These are phyloP conservation scores for Acrocephalus arundinaceus DNA, from an alignment of 2,113 vertebrate species.

Conservation along the genomic window DNA sequence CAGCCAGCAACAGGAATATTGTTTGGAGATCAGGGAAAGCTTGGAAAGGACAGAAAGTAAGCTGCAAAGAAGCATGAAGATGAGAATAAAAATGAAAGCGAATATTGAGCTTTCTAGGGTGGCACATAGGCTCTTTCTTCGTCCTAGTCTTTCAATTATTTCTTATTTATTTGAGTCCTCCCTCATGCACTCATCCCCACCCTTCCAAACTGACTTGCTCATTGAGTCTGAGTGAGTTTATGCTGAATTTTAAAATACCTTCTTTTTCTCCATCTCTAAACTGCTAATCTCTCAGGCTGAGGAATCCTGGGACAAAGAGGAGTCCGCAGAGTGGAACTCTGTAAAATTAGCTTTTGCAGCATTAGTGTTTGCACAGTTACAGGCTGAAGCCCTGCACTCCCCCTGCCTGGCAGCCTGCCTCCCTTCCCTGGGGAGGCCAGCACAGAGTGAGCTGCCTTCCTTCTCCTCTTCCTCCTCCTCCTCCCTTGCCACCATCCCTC, in stretches of 20 bases:
- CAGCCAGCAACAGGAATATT: not conserved
- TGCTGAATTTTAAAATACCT: constrained; percentile 79
- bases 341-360: constrained; percentile 79
- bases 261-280: constrained; percentile 74
- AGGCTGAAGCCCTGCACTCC: constrained; percentile 63
- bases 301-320: constrained; percentile 78
- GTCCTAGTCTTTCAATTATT: not conserved
- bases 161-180: constrained; percentile 31
- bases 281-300: constrained; percentile 77
- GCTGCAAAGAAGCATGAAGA: constrained; percentile 6
- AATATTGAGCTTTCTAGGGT: constrained; percentile 21
- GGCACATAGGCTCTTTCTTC: not conserved
- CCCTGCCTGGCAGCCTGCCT: constrained; percentile 54
- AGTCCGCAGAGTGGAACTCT: constrained; percentile 77
- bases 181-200: not conserved
- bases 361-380: constrained; percentile 76
- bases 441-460: not conserved
- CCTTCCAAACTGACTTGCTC: constrained; percentile 51
- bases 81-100: not conserved
- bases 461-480: not conserved
- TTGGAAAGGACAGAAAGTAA: constrained; percentile 17
- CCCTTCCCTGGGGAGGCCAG: not conserved
- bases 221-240: constrained; percentile 66
- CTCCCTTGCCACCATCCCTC: not conserved
- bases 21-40: not conserved